These are phyloP conservation scores for Stegophylla sp. DNA, from an alignment of 2,888 invertebrate genomes.

Conservation along the genomic window DNA sequence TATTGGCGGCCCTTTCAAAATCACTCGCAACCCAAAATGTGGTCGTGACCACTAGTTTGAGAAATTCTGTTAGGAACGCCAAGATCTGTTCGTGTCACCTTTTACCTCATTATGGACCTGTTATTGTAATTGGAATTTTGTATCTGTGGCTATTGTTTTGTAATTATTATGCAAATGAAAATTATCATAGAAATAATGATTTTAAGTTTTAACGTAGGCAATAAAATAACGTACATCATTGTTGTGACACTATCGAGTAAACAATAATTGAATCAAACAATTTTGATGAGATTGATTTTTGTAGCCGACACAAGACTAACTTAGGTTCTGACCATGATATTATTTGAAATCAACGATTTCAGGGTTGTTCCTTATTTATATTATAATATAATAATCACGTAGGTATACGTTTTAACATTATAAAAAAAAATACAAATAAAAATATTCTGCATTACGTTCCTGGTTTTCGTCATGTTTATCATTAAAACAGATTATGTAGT, in stretches of 20 bases:
- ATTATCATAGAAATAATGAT: not conserved
- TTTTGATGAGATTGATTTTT: too few relatives aligned
- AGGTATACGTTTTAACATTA: not conserved
- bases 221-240: not conserved
- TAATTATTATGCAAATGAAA: slow-evolving; percentile 8
- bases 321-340: too few relatives aligned
- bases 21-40: slow-evolving; percentile 26
- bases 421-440: not conserved
- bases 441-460: not conserved
- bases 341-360: too few relatives aligned
- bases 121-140: not conserved
- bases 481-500: not conserved
- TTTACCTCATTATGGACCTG: not conserved
- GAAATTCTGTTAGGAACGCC: slow-evolving; percentile 8
- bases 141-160: not conserved
- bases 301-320: too few relatives aligned
- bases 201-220: not conserved
- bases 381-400: too few relatives aligned
- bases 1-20: slow-evolving; percentile 24
- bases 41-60: slow-evolving; percentile 13
- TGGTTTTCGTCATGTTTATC: not conserved
- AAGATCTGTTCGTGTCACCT: slow-evolving; percentile 34
- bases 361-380: too few relatives aligned
- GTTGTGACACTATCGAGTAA: not conserved
- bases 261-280: too few relatives aligned